Base-by-base conservation (phyloP, 2,113 vertebrate species). In the Psittacara wagleri region DNA sequence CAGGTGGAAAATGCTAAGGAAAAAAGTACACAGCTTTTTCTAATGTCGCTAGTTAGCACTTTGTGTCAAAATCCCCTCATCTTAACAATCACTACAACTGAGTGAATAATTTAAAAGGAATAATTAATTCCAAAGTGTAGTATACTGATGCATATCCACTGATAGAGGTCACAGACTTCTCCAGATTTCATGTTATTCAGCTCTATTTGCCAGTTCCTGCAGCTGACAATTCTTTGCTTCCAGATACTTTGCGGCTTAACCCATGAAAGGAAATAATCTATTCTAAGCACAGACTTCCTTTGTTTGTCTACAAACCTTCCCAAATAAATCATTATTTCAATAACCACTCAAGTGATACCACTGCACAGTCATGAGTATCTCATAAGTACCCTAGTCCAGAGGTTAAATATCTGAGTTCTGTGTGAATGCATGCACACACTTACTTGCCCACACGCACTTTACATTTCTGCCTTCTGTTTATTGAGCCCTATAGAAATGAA, bases 121-220 rank as follows among this genome's bases (percentile, higher is more conserved):
- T 96, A 94, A 95, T 97, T 94, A 96, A 92, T 97, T 95, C 96
- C 95, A 85, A 63, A 94, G 89, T 24, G 14, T 83, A 88, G 86
- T 95, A 91, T 92, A 83, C 91, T 91, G 86, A 92, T 95, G 94
- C 92, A 82, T 87, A 96, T 91, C 94, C 88, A 94, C 95, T 95
- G 94, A 96, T 19, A 96, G 86, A 95, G 92, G 94, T 96, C 96
- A 96, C 91, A 96, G 93, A 96, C 81, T 96, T 97, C 95, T 93
- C 87, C 64, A 67, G 29, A 84, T 93, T 87, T 95, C 94, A 29
- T 80, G 93, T 76, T 95, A 92, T 69, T 96, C 86, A 85, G 63
- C 66, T 89, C 70, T 91, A 91, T 92, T 94, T 96, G 92, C 86
- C 88, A 94, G 52, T 55, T 89, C 75, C 94, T 89, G 92, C 78